Conservation (phyloP, 1,140 invertebrate genomes). For the Coboldia fuscipes region DNA sequence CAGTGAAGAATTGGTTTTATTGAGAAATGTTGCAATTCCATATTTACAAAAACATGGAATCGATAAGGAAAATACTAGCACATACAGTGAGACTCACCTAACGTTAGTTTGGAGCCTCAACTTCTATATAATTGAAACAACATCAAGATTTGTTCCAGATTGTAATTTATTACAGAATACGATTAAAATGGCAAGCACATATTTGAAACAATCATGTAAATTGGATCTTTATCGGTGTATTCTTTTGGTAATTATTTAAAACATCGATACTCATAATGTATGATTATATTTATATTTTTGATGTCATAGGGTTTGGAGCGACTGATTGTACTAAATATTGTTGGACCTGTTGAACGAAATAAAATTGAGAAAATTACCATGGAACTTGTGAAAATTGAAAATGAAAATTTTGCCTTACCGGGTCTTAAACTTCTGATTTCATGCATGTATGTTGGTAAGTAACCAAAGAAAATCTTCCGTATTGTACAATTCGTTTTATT, state of each 20-base stretch:
- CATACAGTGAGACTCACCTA: constrained; percentile 11
- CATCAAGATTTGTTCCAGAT: constrained; percentile 20
- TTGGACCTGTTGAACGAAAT: constrained; percentile 28
- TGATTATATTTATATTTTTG: constrained; percentile 1
- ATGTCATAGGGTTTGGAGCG: constrained; percentile 45
- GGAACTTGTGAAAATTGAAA: constrained; percentile 43
- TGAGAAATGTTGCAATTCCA: constrained; percentile 40
- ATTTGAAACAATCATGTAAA: constrained; percentile 14
- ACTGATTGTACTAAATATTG: constrained; percentile 32
- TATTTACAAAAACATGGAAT: constrained; percentile 44
- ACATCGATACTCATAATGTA: background rate
- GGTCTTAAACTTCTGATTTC: constrained; percentile 53
- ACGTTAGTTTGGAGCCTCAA: constrained; percentile 17
- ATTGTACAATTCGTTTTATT: constrained; percentile 5
- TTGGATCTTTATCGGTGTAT: constrained; percentile 17
- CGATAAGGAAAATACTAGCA: constrained; percentile 16
- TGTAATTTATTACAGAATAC: constrained; percentile 17
- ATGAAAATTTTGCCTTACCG: constrained; percentile 41
- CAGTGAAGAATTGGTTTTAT: constrained; percentile 31
- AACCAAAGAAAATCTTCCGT: constrained; percentile 10
- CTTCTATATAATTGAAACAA: constrained; percentile 24
- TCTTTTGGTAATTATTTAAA: constrained; percentile 16
- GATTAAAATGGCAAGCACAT: constrained; percentile 17
- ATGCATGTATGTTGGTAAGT: constrained; percentile 54
- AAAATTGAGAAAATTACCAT: constrained; percentile 50